Percentiles rank a stretch among this genome's conserved stretches.
phyloP scores from a whole-genome alignment of 2,888 invertebrate species.

The Pristionchus arcanus region DNA sequence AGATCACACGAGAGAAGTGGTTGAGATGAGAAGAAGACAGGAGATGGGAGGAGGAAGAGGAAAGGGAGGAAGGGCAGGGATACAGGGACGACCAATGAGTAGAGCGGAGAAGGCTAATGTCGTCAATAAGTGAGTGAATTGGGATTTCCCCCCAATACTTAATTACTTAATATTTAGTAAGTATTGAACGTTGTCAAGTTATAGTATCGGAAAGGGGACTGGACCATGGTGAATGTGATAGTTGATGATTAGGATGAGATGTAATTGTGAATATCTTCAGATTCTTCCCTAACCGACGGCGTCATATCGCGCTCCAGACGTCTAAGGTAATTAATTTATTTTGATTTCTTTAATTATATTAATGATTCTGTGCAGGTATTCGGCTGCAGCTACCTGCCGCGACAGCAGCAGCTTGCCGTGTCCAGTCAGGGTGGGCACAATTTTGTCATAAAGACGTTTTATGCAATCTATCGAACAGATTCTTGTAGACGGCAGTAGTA shows the following conservation, averaged over 20 bases:
- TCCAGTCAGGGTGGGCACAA: constrained; percentile 7
- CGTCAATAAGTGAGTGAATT: constrained; percentile 35
- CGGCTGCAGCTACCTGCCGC: constrained; percentile 67
- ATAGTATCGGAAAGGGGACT: no score
- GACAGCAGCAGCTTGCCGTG: constrained; percentile 31
- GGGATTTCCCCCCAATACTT: neutral
- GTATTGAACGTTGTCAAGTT: no score
- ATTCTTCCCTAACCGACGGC: constrained; percentile 35
- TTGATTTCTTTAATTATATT: neutral
- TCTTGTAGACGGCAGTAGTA: no score
- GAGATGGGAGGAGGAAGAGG: constrained; percentile 24
- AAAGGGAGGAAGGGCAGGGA: neutral
- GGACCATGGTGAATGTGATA: no score
- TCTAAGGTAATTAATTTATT: neutral
- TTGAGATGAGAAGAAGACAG: constrained; percentile 7
- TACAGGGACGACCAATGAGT: neutral
- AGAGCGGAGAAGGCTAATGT: neutral
- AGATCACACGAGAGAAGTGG: neutral
- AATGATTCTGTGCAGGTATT: constrained; percentile 70
- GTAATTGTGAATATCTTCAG: neutral
- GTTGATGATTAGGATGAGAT: neutral
- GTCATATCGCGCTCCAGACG: constrained; percentile 11
- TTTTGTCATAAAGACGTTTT: neutral
- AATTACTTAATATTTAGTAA: no score
- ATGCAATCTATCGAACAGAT: neutral